Conservation (phyloP, 2,888 invertebrate genomes). For the Drosophila anomelani region DNA sequence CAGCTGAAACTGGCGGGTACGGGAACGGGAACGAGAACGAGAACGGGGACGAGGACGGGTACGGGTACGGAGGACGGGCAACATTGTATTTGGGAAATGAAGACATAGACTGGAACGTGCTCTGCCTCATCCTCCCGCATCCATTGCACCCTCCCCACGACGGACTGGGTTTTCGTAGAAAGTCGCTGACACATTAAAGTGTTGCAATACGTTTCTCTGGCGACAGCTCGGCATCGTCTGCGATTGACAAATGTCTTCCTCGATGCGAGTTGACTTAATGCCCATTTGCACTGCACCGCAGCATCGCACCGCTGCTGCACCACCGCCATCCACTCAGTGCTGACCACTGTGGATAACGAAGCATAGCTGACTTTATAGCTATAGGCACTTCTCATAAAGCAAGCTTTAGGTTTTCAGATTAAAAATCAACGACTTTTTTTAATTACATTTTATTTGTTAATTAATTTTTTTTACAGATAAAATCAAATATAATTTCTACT, state of each 20-base stretch:
- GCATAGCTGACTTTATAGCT: background rate
- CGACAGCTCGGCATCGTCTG: slow-evolving; percentile 47
- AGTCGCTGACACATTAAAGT: slow-evolving; percentile 78
- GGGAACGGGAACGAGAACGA: background rate
- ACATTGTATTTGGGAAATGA: slow-evolving; percentile 72
- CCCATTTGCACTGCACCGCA: slow-evolving; percentile 57
- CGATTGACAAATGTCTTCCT: slow-evolving; percentile 78
- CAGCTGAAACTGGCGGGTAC: slow-evolving; percentile 5
- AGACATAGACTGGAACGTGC: slow-evolving; percentile 70
- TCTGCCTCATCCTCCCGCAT: slow-evolving; percentile 30
- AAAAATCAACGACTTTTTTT: rapidly evolving
- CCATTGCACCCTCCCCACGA: slow-evolving; percentile 9
- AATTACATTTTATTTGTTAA: background rate
- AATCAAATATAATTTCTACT: background rate
- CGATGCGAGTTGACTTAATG: slow-evolving; percentile 76
- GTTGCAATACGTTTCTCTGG: slow-evolving; percentile 56
- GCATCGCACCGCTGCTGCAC: slow-evolving; percentile 31
- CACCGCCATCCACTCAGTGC: slow-evolving; percentile 13
- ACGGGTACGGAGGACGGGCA: slow-evolving; percentile 24
- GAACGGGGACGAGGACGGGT: background rate
- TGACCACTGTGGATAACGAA: background rate
- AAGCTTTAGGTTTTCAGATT: background rate
- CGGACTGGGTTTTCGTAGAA: slow-evolving; percentile 72
- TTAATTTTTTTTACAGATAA: background rate
- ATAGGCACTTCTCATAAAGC: background rate